phyloP scores from a whole-genome alignment of 1,140 invertebrate species.

The Drepana arcuata region DNA sequence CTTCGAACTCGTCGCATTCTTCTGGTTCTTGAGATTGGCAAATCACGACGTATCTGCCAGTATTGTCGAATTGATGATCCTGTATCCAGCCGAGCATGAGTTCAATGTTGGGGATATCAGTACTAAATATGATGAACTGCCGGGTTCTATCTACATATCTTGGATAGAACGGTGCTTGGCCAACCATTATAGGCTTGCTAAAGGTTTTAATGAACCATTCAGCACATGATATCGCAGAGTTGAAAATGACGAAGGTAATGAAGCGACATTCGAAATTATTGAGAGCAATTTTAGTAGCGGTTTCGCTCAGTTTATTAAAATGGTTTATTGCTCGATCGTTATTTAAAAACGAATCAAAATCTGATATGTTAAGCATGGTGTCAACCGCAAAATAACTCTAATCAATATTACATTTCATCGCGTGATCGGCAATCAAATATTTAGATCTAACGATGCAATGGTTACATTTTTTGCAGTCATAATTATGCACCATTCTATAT shows the following conservation, averaged over 20 bases:
- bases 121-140: constrained; percentile 39
- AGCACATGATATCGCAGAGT: constrained; percentile 24
- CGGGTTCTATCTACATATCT: constrained; percentile 14
- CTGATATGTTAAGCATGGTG: too few relatives aligned
- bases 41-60: constrained; percentile 33
- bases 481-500: too few relatives aligned
- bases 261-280: constrained; percentile 44
- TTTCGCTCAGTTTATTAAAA: constrained; percentile 31
- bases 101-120: constrained; percentile 20
- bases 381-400: too few relatives aligned
- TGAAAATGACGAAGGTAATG: constrained; percentile 36
- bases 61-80: constrained; percentile 29
- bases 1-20: constrained; percentile 28
- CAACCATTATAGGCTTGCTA: constrained; percentile 28
- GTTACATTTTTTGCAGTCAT: too few relatives aligned
- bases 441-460: too few relatives aligned
- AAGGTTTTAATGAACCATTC: constrained; percentile 28
- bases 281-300: constrained; percentile 34
- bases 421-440: too few relatives aligned
- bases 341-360: too few relatives aligned
- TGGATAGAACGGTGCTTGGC: constrained; percentile 15
- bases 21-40: constrained; percentile 24
- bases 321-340: too few relatives aligned
- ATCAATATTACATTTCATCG: too few relatives aligned
- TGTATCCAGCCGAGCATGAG: constrained; percentile 25